These are phyloP conservation scores for Chondrosia reniformis DNA, from an alignment of 37 sponge, comb jelly and placozoan genomes.

Conservation along the genomic window DNA sequence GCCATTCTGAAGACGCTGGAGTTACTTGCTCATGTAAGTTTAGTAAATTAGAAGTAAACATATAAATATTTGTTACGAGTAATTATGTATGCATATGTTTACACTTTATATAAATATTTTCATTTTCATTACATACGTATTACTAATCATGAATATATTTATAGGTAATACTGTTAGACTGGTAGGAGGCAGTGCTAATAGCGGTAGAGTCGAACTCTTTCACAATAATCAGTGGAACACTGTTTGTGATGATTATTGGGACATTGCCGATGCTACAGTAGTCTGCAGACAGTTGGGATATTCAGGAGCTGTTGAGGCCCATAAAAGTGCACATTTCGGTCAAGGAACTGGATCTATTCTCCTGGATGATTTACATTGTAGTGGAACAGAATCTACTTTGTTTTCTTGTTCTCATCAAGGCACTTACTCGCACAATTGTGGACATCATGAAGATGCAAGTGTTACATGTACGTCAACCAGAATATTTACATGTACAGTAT, in stretches of 20 bases:
- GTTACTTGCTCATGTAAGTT: not conserved
- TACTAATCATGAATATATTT: not conserved
- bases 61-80: not conserved
- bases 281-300: slow-evolving; percentile 38
- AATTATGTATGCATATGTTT: not conserved
- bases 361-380: slow-evolving; percentile 3
- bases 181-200: not conserved
- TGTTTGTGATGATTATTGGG: slow-evolving; percentile 24
- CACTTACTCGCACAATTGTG: not conserved
- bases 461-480: not conserved
- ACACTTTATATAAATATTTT: not conserved
- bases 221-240: slow-evolving; percentile 28
- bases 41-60: not conserved
- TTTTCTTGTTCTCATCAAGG: not conserved
- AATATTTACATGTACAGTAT: not conserved
- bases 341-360: not conserved
- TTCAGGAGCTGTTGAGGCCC: not conserved
- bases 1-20: slow-evolving; percentile 17
- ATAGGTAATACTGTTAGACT: not conserved
- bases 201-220: slow-evolving; percentile 27
- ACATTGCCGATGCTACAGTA: slow-evolving; percentile 19
- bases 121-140: not conserved
- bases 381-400: not conserved
- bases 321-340: not conserved
- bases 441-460: not conserved